phyloP scores from a whole-genome alignment of 92 coral and sea anemone genomes.

The Blastomussa wellsi region DNA sequence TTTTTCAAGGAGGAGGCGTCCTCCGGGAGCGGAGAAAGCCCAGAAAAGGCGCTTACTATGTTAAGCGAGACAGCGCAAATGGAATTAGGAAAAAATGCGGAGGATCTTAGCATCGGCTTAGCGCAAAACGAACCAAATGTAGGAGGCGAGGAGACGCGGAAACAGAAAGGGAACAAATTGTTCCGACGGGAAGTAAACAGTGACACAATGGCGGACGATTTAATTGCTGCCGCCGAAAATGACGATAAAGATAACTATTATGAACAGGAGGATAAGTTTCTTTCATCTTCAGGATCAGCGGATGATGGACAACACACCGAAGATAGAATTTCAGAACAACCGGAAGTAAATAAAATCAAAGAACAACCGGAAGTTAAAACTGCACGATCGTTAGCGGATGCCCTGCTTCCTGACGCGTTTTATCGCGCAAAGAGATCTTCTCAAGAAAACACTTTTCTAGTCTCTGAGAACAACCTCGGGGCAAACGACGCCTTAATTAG shows the following conservation, averaged over 20 bases:
- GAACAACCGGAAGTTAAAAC: not conserved
- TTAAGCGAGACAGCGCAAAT: conserved; percentile 24
- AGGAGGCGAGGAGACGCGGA: not conserved
- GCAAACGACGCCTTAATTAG: conserved; percentile 38
- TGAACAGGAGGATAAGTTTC: not conserved
- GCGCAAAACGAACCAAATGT: not conserved
- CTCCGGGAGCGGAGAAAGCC: conserved; percentile 30
- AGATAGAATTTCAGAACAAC: not conserved
- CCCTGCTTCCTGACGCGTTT: conserved; percentile 23
- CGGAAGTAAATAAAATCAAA: not conserved
- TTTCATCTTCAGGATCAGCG: conserved; percentile 6
- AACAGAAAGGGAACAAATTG: not conserved
- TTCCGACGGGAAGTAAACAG: conserved; percentile 14
- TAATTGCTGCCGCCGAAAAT: conserved; percentile 30
- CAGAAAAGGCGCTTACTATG: conserved; percentile 30
- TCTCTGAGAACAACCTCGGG: conserved; percentile 21
- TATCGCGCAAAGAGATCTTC: conserved; percentile 30
- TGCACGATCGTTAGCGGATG: conserved; percentile 20
- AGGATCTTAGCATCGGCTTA: not conserved
- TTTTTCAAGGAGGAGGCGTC: conserved; percentile 27
- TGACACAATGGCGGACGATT: conserved; percentile 23
- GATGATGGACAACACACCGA: not conserved
- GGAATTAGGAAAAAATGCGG: not conserved
- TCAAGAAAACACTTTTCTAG: conserved; percentile 19
- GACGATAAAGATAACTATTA: not conserved